Base-by-base conservation (phyloP, 2,113 vertebrate genomes). In the Lynx canadensis region DNA sequence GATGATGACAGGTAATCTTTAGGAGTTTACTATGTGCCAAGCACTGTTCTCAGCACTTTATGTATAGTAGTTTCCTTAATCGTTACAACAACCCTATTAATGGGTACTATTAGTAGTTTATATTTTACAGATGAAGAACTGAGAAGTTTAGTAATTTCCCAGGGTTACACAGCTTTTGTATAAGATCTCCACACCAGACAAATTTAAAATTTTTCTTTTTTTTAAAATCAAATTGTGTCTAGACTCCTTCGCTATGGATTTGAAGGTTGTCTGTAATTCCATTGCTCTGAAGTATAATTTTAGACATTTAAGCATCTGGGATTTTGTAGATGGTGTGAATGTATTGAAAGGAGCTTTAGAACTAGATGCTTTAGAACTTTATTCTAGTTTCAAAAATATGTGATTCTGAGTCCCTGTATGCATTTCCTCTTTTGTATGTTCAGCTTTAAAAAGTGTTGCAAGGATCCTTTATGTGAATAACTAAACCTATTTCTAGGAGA, bases 401-500 rank as follows among this genome's bases (percentile, higher is more conserved):
- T 91, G 31, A 80, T 82, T 95, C 79, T 74, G 57, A 96, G 55
- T 63, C 1, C 27, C 50, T 90, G 38, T 55, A 27, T 60, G 31
- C 66, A 84, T 90, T 95, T 97, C 29, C 18, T 83, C 60, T 8
- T 68, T 29, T 60, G 38, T 63, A 41, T 85, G n/a, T 71, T 84
- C 55, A 66, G 41, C 73, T 94, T 63, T 80, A 52, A 89, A 65
- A 96, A 88, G 14, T 73, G 11, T 52, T 90, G 19, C 76, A 92
- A 91, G 33, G 19, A 85, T 73, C 9, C 38, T 87, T 80, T 65
- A 52, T 89, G 11, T 95, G 52, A 83, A 73, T 80, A 66, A 74
- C 19, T 90, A 74, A 97, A 50, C 11, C 78, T 87, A 66, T 71
- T 96, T 96, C 31, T 88, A 78, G 66, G 52, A 4, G 36, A 76